Evolutionary conservation across 2,888 invertebrate genomes (phyloP), one percentile per base, ranked within the genome.

Genomic region (Chouioia cunea): DNA sequence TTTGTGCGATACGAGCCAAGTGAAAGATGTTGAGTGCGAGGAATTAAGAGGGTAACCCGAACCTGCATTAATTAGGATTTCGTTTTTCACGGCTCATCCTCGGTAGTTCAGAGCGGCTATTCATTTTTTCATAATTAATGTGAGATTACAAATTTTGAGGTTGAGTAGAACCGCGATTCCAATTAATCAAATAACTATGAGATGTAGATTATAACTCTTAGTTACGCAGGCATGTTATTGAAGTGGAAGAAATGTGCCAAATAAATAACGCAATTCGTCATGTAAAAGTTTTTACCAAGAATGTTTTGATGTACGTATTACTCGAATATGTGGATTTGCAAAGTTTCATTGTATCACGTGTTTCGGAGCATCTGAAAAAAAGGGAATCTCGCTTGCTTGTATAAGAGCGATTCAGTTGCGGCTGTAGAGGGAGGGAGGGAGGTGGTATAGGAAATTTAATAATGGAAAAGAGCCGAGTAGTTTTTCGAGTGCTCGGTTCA

Each of bases 381-480:
- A 52, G 46, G 56, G 52, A 46, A 58, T 47, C 52, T 53, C 22
- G 44, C 43, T 52, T 67, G 16, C 2, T 16, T 27, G 15, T 36
- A 53, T n/a, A 46, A 27, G 15, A 50, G 44, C 4, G 50, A 2
- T 16, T 20, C 44, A 36, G 36, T 36, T 27, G n/a, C 36, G 36
- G 36, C n/a, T n/a, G n/a, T n/a, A n/a, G n/a, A n/a, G 6, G 4
- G 10, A 1, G 10, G 10, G 10, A 12, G 10, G 36, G 10, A 12
- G 27, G 27, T 2, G 27, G 27, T 27, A 36, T 36, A 36, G 36
- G 64, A 68, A 68, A 71, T 68, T 68, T 71, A 71, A 71, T 68
- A 71, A 71, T 68, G 69, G 69, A 59, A n/a, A n/a, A 68, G 69
- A 70, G 73, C 54, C 53, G 47, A 72, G 67, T 65, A 53, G 65